Conservation (phyloP, 2,113 vertebrate genomes). For the Helogale parvula region DNA sequence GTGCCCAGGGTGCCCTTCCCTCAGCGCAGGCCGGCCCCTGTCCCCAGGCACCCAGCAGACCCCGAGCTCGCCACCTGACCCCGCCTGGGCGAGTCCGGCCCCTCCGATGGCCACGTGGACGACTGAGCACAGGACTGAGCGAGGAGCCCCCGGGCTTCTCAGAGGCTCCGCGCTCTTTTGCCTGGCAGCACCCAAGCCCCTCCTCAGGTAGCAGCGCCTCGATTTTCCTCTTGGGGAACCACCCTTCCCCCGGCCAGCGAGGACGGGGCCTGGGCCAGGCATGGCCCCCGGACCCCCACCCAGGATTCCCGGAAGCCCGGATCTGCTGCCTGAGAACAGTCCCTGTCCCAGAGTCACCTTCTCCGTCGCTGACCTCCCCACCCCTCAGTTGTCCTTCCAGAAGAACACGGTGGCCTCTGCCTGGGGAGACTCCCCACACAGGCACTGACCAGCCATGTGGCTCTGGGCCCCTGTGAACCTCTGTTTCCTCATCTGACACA, state of each 20-base stretch:
- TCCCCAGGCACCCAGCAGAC: not conserved
- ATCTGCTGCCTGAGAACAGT: too few species aligned
- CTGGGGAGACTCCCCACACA: not conserved
- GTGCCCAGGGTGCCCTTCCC: fast-evolving
- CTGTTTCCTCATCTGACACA: not conserved
- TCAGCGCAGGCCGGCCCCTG: fast-evolving
- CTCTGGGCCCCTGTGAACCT: not conserved
- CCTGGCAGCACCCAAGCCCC: fast-evolving
- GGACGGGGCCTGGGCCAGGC: not conserved
- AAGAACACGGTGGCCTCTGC: fast-evolving
- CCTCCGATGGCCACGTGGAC: not conserved
- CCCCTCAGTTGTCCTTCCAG: not conserved
- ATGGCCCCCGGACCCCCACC: not conserved
- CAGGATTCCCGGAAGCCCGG: not conserved
- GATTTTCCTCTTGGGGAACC: not conserved
- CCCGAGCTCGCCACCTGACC: fast-evolving
- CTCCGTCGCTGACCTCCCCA: not conserved
- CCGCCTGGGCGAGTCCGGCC: too few species aligned
- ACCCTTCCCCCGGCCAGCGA: fast-evolving
- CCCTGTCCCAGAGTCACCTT: not conserved
- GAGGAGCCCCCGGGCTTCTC: fast-evolving
- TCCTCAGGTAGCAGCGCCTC: not conserved
- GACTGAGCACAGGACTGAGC: not conserved
- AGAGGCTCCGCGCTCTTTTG: not conserved
- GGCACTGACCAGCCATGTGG: not conserved